Base-by-base conservation (phyloP, 2,888 invertebrate genomes). In the Mesochorus sp. region DNA sequence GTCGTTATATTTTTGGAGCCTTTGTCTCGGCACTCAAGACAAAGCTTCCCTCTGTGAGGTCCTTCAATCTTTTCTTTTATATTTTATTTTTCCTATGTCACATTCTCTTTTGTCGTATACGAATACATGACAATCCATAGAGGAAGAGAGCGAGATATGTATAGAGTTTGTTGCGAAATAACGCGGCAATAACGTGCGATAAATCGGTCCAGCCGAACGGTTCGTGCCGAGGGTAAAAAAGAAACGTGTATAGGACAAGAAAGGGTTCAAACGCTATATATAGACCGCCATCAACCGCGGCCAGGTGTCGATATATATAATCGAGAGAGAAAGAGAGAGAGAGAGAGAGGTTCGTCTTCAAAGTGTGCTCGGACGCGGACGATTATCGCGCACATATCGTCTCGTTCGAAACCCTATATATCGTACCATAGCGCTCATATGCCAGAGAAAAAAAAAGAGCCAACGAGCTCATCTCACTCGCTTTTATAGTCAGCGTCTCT, bases 291-390 rank as follows among this genome's bases (percentile, higher is more conserved):
- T 14, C 24, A 34, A 26, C 34, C 34, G n/a, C n/a, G 0, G 66
- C 83, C 85, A 88, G 89, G 89, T 89, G 86, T 87, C 85, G 85
- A 87, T 86, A 85, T 55, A n/a, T 87, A 87, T 87, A 86, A 88
- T 88, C 86, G 87, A 85, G 87, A n/a, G n/a, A n/a, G n/a, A n/a
- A n/a, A n/a, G n/a, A n/a, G n/a, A n/a, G n/a, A n/a, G n/a, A n/a
- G n/a, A n/a, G n/a, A n/a, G n/a, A n/a, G n/a, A 83, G 73, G 83
- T 84, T 82, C 81, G 84, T 85, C 87, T 85, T 88, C 86, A 87
- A 89, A 88, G 89, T 86, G 81, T 86, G 82, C 82, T 81, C 76
- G 76, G 80, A 81, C 79, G 76, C 70, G 78, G 74, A 66, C 57
- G 64, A 78, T 78, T 59, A 78, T 47, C 75, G 51, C 68, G 51